These are phyloP conservation scores for Myrmecophaga tridactyla DNA, from an alignment of 2,113 vertebrate genomes.

Conservation along the genomic window DNA sequence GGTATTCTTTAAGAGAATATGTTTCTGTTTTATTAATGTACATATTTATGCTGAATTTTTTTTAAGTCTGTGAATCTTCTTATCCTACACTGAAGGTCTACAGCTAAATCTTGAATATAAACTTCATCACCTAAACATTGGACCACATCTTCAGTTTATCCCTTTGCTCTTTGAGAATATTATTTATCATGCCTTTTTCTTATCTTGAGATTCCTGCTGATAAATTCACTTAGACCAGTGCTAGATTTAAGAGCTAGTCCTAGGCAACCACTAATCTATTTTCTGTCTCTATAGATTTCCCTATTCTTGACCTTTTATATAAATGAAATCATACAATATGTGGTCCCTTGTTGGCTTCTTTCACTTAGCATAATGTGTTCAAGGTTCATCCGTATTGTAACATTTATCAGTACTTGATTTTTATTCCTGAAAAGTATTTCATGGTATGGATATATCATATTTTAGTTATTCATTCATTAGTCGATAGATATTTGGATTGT, in stretches of 20 bases:
- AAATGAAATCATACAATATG: not conserved
- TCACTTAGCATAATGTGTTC: constrained; percentile 19
- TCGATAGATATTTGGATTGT: not conserved
- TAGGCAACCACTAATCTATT: not conserved
- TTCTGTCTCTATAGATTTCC: not conserved
- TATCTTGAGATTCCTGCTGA: not conserved
- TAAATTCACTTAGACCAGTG: not conserved
- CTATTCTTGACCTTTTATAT: not conserved
- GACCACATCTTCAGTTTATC: not conserved
- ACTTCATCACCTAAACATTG: not conserved
- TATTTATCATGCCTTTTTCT: not conserved
- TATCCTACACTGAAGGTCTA: not conserved
- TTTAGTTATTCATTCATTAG: not conserved
- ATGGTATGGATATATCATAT: not conserved
- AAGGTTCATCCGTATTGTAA: not conserved
- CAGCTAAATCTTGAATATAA: not conserved
- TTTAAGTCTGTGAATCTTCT: not conserved
- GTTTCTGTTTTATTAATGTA: constrained; percentile 20
- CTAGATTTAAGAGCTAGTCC: not conserved
- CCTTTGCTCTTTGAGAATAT: not conserved
- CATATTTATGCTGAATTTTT: constrained; percentile 18
- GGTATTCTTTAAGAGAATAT: not conserved
- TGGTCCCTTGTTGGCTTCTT: not conserved
- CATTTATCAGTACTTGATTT: not conserved
- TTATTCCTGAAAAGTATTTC: constrained; percentile 19